Percentiles rank a stretch among this genome's conserved stretches.
These are phyloP conservation scores for Phainopepla nitens DNA, from an alignment of 2,113 vertebrate genomes.

Conservation along the genomic window DNA sequence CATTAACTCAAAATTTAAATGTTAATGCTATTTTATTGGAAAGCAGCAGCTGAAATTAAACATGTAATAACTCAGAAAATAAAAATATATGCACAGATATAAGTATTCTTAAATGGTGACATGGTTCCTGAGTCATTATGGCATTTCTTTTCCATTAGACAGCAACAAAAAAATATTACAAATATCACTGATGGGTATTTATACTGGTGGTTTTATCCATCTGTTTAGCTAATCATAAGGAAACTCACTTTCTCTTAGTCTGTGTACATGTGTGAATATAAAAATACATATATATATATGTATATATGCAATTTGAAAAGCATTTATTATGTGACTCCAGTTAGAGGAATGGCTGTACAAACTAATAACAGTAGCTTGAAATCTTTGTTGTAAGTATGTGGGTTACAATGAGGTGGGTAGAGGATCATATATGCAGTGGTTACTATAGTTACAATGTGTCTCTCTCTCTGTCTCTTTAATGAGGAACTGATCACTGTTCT, in stretches of 20 bases:
- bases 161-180: background rate
- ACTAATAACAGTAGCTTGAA: background rate
- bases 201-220: background rate
- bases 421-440: background rate
- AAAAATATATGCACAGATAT: background rate
- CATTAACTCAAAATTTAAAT: background rate
- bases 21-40: background rate
- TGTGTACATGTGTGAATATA: background rate
- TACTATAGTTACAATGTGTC: constrained; percentile 27
- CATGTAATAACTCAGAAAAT: background rate
- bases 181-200: background rate
- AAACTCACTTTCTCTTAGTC: background rate
- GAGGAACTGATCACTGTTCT: constrained; percentile 15
- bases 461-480: background rate
- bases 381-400: background rate
- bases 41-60: background rate
- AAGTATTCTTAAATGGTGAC: background rate
- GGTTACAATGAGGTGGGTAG: background rate
- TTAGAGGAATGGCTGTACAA: background rate
- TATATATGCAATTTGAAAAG: background rate
- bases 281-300: background rate
- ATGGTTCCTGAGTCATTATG: background rate
- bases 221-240: background rate
- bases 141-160: background rate
- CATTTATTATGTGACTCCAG: background rate